Evolutionary conservation across 2,888 invertebrate genomes (phyloP).

Genomic region (Acrocera orbiculus): DNA sequence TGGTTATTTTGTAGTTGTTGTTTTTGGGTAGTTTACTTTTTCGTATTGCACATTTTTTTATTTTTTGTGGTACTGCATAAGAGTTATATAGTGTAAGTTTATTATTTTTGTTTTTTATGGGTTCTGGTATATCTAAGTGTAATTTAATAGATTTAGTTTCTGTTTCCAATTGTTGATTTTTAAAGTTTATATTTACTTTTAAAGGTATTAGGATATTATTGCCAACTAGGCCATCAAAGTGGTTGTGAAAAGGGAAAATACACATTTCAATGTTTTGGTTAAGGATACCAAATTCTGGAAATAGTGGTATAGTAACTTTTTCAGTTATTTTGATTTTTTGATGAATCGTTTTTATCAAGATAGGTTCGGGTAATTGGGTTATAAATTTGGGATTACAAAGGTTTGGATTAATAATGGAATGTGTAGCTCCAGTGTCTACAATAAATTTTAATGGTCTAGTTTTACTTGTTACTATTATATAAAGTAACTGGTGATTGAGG

Average conservation of each 20-base stretch:
- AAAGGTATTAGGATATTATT: too few relatives aligned
- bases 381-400: background rate
- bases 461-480: background rate
- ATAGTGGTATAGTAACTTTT: background rate
- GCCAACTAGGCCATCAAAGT: background rate
- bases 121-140: too few relatives aligned
- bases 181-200: too few relatives aligned
- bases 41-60: background rate
- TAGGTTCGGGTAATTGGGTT: background rate
- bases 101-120: too few relatives aligned
- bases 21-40: background rate
- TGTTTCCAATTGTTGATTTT: too few relatives aligned
- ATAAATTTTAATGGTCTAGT: background rate
- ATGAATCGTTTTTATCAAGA: background rate
- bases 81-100: background rate
- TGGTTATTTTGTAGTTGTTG: background rate
- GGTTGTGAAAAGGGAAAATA: background rate
- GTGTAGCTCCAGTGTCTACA: background rate
- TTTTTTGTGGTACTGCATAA: background rate
- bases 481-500: background rate
- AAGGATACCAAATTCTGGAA: too few relatives aligned
- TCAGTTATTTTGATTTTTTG: background rate
- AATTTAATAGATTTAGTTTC: too few relatives aligned
- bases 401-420: background rate
- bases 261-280: background rate